A percentile compares a stretch with the other conserved stretches of the same genome.
Evolutionary conservation across 2,888 invertebrate species (phyloP).

Genomic region (Thyatira batis): DNA sequence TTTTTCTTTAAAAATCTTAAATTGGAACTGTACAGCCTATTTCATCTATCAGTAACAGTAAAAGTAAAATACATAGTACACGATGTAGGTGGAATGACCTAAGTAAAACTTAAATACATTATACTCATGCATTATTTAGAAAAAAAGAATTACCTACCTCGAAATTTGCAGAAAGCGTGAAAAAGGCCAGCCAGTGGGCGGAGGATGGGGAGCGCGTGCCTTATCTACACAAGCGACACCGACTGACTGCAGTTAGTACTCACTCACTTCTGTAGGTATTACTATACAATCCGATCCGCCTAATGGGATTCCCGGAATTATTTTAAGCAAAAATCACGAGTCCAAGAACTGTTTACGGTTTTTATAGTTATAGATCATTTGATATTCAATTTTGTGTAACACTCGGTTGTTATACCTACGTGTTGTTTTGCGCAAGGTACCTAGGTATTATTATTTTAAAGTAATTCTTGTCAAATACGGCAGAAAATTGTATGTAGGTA

Average conservation of each 20-base stretch:
- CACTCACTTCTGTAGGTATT: slow-evolving; percentile 31
- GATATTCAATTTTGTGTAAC: neutral
- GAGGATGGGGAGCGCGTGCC: slow-evolving; percentile 39
- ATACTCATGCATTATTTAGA: slow-evolving; percentile 16
- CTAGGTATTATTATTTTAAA: no score
- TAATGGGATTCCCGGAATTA: neutral
- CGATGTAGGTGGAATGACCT: neutral
- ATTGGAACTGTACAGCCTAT: no score
- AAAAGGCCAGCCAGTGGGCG: slow-evolving; percentile 35
- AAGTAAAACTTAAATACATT: neutral
- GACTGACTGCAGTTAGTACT: slow-evolving; percentile 35
- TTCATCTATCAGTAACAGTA: no score
- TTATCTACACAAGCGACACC: slow-evolving; percentile 42
- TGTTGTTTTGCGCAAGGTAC: no score
- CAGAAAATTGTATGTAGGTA: no score
- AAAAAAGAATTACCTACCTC: slow-evolving; percentile 33
- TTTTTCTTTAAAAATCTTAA: no score
- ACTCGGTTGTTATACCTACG: neutral
- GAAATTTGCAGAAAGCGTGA: slow-evolving; percentile 41
- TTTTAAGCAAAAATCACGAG: neutral
- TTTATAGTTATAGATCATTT: neutral
- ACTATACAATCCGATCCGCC: slow-evolving; percentile 10
- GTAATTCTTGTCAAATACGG: no score
- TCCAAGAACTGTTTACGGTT: neutral
- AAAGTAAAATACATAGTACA: neutral